phyloP scores from a whole-genome alignment of 2,888 invertebrate genomes.

The Didymodactylos carnosus region DNA sequence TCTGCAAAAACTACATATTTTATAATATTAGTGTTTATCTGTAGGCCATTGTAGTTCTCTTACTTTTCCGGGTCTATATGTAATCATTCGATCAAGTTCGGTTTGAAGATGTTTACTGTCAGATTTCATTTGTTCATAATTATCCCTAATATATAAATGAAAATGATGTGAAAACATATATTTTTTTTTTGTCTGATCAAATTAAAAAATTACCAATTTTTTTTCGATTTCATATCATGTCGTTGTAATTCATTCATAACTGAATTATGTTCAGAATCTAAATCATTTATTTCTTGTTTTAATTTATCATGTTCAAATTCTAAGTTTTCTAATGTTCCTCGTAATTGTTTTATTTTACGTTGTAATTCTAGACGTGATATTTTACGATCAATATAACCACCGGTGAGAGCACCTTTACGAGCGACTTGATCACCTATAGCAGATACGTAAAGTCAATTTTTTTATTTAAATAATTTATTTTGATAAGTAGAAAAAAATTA shows the following conservation, averaged over 20 bases:
- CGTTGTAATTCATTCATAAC: slow-evolving; percentile 5
- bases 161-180: not conserved
- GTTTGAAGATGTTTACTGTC: slow-evolving; percentile 85
- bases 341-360: slow-evolving; percentile 15
- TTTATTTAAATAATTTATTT: not conserved
- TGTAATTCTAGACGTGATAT: slow-evolving; percentile 39
- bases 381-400: slow-evolving; percentile 93
- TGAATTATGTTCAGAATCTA: slow-evolving; percentile 35
- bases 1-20: too few species aligned
- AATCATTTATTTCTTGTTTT: slow-evolving; percentile 52
- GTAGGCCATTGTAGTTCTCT: not conserved
- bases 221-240: not conserved
- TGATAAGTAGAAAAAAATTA: not conserved
- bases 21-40: not conserved
- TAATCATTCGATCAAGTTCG: slow-evolving; percentile 68
- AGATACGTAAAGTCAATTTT: too few species aligned
- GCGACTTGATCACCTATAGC: slow-evolving; percentile 52
- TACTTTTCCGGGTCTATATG: slow-evolving; percentile 64
- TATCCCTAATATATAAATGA: slow-evolving; percentile 49
- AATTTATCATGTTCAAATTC: slow-evolving; percentile 58
- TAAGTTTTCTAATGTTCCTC: slow-evolving; percentile 38
- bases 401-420: slow-evolving; percentile 86
- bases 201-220: not conserved
- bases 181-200: not conserved
- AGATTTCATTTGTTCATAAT: slow-evolving; percentile 84